Conservation (phyloP, 2,888 invertebrate species). For the Hyalella azteca region DNA sequence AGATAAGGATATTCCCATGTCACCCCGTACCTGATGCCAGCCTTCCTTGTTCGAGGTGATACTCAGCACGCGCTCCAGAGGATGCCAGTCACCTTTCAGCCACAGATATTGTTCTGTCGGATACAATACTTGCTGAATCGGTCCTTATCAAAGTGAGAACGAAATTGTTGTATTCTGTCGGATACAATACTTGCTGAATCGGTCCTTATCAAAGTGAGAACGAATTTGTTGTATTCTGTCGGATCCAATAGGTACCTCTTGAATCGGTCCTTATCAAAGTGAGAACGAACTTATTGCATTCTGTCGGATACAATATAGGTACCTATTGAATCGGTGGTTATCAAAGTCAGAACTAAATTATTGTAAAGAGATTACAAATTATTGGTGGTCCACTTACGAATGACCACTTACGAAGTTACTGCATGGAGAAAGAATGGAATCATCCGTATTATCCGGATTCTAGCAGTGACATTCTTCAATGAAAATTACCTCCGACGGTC, state of each 20-base stretch:
- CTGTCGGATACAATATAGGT: constrained; percentile 41
- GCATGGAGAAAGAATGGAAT: too few species aligned
- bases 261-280: background rate
- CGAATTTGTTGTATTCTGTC: constrained; percentile 45
- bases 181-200: background rate
- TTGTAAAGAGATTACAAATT: too few species aligned
- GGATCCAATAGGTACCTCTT: background rate
- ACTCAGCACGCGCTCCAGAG: constrained; percentile 51
- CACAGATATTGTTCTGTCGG: constrained; percentile 55
- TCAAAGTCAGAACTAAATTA: background rate
- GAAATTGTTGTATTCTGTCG: constrained; percentile 47
- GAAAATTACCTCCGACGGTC: too few species aligned
- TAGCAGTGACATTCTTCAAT: too few species aligned
- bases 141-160: background rate
- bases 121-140: background rate
- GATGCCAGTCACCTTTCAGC: constrained; percentile 55
- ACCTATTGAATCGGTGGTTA: background rate
- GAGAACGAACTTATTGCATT: constrained; percentile 11
- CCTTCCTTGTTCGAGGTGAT: constrained; percentile 46
- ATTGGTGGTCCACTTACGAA: too few species aligned
- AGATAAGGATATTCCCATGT: too few species aligned
- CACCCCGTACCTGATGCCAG: constrained; percentile 50
- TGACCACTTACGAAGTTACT: too few species aligned
- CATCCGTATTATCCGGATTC: too few species aligned
- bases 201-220: background rate